Base-by-base conservation (phyloP, 2,113 vertebrate species). In the Podarcis muralis region DNA sequence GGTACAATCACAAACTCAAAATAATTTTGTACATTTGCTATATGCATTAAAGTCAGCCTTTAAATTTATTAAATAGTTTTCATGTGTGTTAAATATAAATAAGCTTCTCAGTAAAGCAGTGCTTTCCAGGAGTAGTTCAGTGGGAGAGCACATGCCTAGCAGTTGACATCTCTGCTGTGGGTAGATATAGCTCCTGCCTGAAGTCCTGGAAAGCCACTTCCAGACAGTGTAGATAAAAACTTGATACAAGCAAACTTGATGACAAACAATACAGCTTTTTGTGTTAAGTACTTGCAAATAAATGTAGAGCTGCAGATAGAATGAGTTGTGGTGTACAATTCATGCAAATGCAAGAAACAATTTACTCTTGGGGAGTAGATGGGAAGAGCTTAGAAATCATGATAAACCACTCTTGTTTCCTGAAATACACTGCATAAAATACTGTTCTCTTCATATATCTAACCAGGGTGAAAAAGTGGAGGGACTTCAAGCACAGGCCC, bases 381-480 rank as follows among this genome's bases (percentile, higher is more conserved):
- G 40, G 25, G 40, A 78, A 78, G 20, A 48, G 43, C 40, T 43
- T 78, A 25, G 40, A 48, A 43, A 48, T 13, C 35, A 22, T 66
- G 6, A 82, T 3, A 35, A 23, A 84, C n/a, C 32, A 37, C 8
- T 80, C 35, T 53, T 15, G 30, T n/a, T n/a, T 57, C 85, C 1
- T 62, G 37, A 15, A 37, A 83, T 30, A 0, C 43, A 48, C 0
- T 88, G 2, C 25, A 0, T 1, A 2, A 13, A 68, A 85, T 27
- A 71, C 27, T 62, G 5, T 0, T 88, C 1, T 65, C 0, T n/a
- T 0, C 11, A n/a, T 40, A 3, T 90, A 37, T 84, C 87, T 30
- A 75, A 32, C n/a, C 5, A 99, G 99, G 99, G 99, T 0, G 99
- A 99, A 93, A 99, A 99, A 90, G 99, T 99, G 3, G 99, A 99